Evolutionary conservation across 2,113 vertebrate genomes (phyloP), one percentile per base, ranked within the genome.

Genomic region (Mustelus asterias): DNA sequence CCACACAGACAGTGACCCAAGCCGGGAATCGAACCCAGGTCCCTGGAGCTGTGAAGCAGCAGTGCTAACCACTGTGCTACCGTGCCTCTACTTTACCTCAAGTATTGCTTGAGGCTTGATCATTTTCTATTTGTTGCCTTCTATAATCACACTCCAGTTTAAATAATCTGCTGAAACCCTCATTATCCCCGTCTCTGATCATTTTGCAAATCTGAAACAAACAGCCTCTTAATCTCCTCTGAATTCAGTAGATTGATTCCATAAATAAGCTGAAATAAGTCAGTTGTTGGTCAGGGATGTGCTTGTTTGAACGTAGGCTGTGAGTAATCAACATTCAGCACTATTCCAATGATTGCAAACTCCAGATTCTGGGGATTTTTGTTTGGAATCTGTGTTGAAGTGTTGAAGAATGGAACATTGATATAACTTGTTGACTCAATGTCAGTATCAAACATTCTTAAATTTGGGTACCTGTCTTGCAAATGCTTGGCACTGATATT

Each of bases 201-300:
- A 89, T 93, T 93, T 63, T 93, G 18, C 13, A n/a, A n/a, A 65
- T 93, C 89, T 93, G 86, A 58, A 89, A 89, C 29, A 89, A 54
- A 58, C 26, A 60, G 9, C 1, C 60, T 37, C 60, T 16, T 93
- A 63, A 63, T 93, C 86, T 89, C 29, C 86, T 89, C 86, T 48
- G 26, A 29, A 9, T 60, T 60, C 44, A 89, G 54, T 89, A 29
- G 86, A 48, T 89, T 89, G 58, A 93, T 65, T 63, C 90, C 33
- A 33, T 65, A 93, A 93, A 93, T 89, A 60, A 60, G 24, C 24
- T 89, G 44, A 89, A 89, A 89, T 89, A 60, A 65, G 16, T 65
- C 37, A 26, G 90, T 93, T 93, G 37, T 18, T 93, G 22, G 58
- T 86, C 44, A 24, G 37, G 44, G 86, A 58, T 89, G 3, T 13